Percentiles rank a stretch among this genome's conserved stretches.
Conservation (phyloP, 2,113 vertebrate genomes). For the Strigops habroptila region DNA sequence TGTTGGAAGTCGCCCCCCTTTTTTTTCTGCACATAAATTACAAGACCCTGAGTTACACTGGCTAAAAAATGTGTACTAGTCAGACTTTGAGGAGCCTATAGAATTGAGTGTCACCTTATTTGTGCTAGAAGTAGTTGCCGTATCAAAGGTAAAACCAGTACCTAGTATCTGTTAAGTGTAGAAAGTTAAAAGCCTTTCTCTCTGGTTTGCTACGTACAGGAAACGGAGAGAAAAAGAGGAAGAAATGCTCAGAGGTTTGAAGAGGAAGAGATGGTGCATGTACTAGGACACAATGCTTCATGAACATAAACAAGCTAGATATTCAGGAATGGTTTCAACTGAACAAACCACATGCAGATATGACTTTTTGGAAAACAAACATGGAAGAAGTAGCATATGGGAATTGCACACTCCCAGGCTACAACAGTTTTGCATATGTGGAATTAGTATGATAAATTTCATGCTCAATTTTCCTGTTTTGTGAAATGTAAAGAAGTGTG, state of each 20-base stretch:
- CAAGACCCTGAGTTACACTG: neutral
- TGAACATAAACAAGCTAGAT: neutral
- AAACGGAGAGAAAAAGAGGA: neutral
- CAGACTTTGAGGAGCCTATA: neutral
- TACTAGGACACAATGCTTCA: neutral
- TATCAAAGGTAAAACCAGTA: neutral
- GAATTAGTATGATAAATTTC: neutral
- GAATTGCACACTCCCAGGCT: neutral
- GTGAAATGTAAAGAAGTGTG: neutral
- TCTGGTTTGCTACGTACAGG: neutral
- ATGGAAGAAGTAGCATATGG: neutral
- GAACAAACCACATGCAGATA: neutral
- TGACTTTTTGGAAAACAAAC: neutral
- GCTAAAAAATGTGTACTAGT: neutral
- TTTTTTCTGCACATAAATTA: neutral
- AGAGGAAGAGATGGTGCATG: neutral
- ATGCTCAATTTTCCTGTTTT: neutral
- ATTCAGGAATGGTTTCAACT: neutral
- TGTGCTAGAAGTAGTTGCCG: neutral
- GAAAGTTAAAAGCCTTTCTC: neutral
- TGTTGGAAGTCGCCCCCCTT: neutral
- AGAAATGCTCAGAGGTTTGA: neutral
- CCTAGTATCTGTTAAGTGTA: neutral
- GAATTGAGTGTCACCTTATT: neutral
- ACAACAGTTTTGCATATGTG: neutral